Percentiles rank a stretch among this genome's conserved stretches.
Evolutionary conservation across 2,113 vertebrate genomes (phyloP).

Genomic region (Pedionomus torquatus): DNA sequence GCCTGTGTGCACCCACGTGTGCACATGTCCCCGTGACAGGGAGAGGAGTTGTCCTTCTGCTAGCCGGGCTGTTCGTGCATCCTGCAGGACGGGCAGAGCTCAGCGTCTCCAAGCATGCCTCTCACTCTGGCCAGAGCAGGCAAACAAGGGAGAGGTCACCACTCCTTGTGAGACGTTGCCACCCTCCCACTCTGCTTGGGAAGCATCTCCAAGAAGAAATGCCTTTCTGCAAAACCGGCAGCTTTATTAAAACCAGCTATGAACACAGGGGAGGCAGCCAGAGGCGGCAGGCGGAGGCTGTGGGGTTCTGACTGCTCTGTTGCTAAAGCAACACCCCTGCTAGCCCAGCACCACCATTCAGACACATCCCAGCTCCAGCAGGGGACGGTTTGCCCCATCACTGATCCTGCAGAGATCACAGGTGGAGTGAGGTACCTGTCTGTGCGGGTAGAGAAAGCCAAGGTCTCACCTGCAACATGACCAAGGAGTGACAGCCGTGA

Average conservation of each 20-base stretch:
- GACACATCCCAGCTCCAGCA: accelerated
- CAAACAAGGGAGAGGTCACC: conserved; percentile 42
- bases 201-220: conserved; percentile 23
- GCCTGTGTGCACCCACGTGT: not conserved
- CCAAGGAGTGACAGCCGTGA: not conserved
- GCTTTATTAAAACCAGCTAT: conserved; percentile 42
- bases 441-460: not conserved
- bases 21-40: not conserved
- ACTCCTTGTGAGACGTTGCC: not conserved
- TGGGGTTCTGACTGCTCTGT: not conserved
- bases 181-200: conserved; percentile 15
- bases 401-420: not conserved
- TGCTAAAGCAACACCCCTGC: not conserved
- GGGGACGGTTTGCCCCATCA: not conserved
- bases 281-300: not conserved
- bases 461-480: not conserved
- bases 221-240: conserved; percentile 24
- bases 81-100: not conserved
- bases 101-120: not conserved
- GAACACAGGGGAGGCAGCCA: not conserved
- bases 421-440: not conserved
- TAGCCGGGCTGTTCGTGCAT: not conserved
- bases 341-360: not conserved
- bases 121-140: not conserved
- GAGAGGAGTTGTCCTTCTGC: not conserved